These are phyloP conservation scores for Rostratula benghalensis DNA, from an alignment of 2,113 vertebrate species.

Conservation along the genomic window DNA sequence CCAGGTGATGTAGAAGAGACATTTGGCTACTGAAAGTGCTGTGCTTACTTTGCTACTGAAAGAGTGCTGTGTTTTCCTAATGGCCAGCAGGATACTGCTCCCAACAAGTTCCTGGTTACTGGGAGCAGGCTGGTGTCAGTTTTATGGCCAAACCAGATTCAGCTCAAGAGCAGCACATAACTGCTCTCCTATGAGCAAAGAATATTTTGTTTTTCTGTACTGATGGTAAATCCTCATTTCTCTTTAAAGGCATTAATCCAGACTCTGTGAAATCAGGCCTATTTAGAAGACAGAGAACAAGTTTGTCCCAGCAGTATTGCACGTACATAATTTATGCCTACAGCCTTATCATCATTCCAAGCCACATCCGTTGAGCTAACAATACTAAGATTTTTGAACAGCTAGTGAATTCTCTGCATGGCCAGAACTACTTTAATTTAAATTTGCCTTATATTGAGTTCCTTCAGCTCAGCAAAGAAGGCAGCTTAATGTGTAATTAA, in stretches of 20 bases:
- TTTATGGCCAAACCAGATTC: neutral
- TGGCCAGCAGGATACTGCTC: neutral
- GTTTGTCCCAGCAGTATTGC: neutral
- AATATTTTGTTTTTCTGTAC: rapidly evolving
- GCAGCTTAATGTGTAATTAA: slow-evolving; percentile 4
- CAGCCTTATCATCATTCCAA: slow-evolving; percentile 3
- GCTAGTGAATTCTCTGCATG: slow-evolving; percentile 15
- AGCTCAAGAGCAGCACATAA: neutral
- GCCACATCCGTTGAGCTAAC: neutral
- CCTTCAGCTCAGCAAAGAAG: neutral
- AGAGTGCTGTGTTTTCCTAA: neutral
- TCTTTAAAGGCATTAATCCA: neutral
- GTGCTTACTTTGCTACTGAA: neutral
- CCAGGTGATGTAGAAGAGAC: neutral
- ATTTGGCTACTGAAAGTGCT: neutral
- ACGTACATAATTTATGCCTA: neutral
- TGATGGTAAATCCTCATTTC: neutral
- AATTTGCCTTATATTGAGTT: slow-evolving; percentile 1
- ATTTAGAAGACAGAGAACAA: neutral
- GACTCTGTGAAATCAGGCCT: neutral
- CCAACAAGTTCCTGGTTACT: neutral
- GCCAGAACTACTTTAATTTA: neutral
- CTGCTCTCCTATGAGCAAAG: neutral
- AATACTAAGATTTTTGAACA: slow-evolving; percentile 11
- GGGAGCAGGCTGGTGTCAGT: neutral